Evolutionary conservation across 2,113 vertebrate genomes (phyloP).

Genomic region (Cryptomyrus ogoouensis): DNA sequence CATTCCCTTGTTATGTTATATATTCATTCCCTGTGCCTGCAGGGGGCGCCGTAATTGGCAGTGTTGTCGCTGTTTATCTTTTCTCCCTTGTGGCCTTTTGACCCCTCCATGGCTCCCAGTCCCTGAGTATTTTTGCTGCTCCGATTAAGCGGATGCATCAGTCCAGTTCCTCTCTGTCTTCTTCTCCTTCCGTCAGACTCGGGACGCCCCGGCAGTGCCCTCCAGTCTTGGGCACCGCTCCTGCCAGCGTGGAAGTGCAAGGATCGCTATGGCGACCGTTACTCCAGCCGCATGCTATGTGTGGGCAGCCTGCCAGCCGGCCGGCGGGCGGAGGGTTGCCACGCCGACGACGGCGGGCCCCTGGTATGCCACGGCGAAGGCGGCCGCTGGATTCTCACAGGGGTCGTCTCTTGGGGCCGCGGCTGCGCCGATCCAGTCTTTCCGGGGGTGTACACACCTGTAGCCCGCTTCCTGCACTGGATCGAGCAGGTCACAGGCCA

Average conservation of each 20-base stretch:
- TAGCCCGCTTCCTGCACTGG: constrained; percentile 76
- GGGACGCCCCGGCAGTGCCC: constrained; percentile 59
- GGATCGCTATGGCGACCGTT: constrained; percentile 70
- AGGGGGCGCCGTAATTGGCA: background rate
- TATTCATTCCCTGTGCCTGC: background rate
- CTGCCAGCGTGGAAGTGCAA: constrained; percentile 74
- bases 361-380: constrained; percentile 70
- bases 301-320: constrained; percentile 78
- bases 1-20: background rate
- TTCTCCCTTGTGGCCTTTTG: background rate
- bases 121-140: background rate
- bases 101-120: background rate
- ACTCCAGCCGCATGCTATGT: constrained; percentile 79
- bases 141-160: background rate
- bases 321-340: constrained; percentile 70
- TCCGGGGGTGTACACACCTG: constrained; percentile 78
- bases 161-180: background rate
- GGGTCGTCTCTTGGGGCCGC: constrained; percentile 77
- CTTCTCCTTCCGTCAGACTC: constrained; percentile 47
- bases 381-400: constrained; percentile 74
- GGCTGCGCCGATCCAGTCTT: constrained; percentile 74
- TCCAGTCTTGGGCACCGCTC: constrained; percentile 75
- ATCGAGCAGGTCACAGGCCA: constrained; percentile 64
- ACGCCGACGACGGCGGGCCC: constrained; percentile 80
- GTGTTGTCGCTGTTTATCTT: background rate